Conservation (phyloP, 2,113 vertebrate genomes). For the Hyperopisus bebe region DNA sequence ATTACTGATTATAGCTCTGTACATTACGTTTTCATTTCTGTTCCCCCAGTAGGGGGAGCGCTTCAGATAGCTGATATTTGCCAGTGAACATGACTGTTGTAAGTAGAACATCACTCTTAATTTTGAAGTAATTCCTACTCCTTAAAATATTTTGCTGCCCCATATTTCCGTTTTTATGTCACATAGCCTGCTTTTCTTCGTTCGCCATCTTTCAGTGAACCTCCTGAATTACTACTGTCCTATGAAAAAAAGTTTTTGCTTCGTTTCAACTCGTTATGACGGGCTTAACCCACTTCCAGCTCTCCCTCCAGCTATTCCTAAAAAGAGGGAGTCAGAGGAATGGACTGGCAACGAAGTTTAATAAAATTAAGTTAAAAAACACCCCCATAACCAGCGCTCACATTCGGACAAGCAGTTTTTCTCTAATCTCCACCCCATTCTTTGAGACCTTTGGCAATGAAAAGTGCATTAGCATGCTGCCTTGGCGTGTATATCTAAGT, state of each 20-base stretch:
- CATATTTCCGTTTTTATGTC: neutral
- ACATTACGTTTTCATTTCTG: neutral
- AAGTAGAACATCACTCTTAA: neutral
- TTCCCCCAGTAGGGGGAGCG: constrained; percentile 4
- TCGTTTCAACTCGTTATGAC: constrained; percentile 9
- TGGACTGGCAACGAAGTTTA: constrained; percentile 45
- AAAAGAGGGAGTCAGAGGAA: neutral
- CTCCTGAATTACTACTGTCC: neutral
- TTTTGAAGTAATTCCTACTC: neutral
- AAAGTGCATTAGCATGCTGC: constrained; percentile 76
- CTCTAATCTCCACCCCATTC: constrained; percentile 66
- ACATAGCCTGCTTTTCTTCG: neutral
- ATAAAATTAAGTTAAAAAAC: constrained; percentile 66
- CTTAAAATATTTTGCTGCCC: neutral
- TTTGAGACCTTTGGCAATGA: constrained; percentile 63
- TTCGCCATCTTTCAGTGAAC: neutral
- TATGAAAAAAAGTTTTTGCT: neutral
- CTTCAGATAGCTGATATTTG: neutral
- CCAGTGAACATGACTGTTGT: neutral
- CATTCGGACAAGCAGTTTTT: constrained; percentile 59
- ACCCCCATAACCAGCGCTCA: constrained; percentile 51
- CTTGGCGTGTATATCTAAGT: constrained; percentile 73
- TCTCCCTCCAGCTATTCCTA: neutral
- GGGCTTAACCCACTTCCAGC: neutral
- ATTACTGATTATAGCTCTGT: neutral